Evolutionary conservation across 2,888 invertebrate genomes (phyloP).

Genomic region (Timema cristinae): DNA sequence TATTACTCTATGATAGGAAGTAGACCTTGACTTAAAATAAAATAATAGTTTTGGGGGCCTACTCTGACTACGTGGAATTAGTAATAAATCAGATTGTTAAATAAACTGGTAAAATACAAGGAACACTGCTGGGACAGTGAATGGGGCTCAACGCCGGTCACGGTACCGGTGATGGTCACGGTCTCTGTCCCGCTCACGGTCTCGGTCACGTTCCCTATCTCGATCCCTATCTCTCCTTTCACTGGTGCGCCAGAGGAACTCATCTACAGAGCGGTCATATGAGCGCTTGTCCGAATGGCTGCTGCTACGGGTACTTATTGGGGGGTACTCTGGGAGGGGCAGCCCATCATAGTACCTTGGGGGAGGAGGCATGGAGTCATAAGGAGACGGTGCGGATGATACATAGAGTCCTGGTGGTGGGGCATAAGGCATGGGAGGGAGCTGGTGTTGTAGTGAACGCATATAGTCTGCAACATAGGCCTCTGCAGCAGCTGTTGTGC

Average conservation of each 20-base stretch:
- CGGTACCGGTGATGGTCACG: conserved; percentile 43
- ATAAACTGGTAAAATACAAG: no score
- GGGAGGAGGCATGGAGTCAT: conserved; percentile 65
- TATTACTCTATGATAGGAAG: no score
- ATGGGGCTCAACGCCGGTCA: conserved; percentile 17
- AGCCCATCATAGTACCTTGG: conserved; percentile 79
- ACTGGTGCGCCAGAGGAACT: conserved; percentile 78
- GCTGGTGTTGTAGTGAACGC: conserved; percentile 80
- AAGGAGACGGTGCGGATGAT: conserved; percentile 48
- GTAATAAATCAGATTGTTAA: no score
- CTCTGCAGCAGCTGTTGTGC: conserved; percentile 70
- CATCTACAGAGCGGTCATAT: conserved; percentile 85
- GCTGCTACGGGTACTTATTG: conserved; percentile 51
- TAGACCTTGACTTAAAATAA: no score
- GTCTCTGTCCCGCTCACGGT: conserved; percentile 43
- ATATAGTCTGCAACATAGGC: conserved; percentile 87
- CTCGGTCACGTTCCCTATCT: conserved; percentile 41
- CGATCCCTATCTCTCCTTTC: conserved; percentile 54
- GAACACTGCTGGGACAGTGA: no score
- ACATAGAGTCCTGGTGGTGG: conserved; percentile 58
- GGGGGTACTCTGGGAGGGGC: conserved; percentile 70
- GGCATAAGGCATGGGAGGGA: conserved; percentile 81
- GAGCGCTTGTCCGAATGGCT: conserved; percentile 68
- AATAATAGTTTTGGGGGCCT: no score
- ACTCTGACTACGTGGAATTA: no score